Evolutionary conservation across 2,888 invertebrate genomes (phyloP).

Genomic region (Drosophila kuntzei): DNA sequence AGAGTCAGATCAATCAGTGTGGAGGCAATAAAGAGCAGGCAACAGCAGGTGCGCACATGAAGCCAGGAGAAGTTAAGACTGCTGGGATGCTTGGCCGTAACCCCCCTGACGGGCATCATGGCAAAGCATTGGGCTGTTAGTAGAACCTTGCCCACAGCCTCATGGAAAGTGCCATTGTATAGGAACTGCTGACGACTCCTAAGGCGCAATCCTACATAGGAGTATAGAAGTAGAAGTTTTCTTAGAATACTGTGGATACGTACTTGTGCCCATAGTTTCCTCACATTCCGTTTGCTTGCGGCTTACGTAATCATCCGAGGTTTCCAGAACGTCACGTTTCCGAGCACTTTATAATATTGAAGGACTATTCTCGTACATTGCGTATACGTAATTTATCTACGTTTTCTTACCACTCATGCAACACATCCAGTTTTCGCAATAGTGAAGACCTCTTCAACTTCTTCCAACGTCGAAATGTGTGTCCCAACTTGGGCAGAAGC

Average conservation of each 20-base stretch:
- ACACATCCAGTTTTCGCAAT: conserved; percentile 58
- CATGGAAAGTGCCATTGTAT: conserved; percentile 83
- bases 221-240: not conserved
- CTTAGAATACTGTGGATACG: not conserved
- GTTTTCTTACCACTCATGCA: conserved; percentile 47
- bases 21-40: conserved; percentile 65
- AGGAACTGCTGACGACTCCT: conserved; percentile 75
- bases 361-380: not conserved
- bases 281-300: conserved; percentile 36
- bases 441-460: conserved; percentile 48
- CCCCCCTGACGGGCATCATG: conserved; percentile 86
- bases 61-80: conserved; percentile 84
- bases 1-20: conserved; percentile 63
- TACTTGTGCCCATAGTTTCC: not conserved
- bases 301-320: conserved; percentile 46
- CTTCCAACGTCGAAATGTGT: conserved; percentile 49
- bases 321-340: conserved; percentile 41
- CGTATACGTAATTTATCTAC: not conserved
- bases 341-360: conserved; percentile 41
- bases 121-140: conserved; percentile 86
- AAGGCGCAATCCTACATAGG: conserved; percentile 38
- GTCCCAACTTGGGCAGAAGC: conserved; percentile 60
- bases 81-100: conserved; percentile 85
- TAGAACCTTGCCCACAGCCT: conserved; percentile 84
- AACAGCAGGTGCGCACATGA: conserved; percentile 76